Evolutionary conservation across 2,888 invertebrate species (phyloP), one percentile per base, ranked within the genome.

Genomic region (Xylophagus ater): DNA sequence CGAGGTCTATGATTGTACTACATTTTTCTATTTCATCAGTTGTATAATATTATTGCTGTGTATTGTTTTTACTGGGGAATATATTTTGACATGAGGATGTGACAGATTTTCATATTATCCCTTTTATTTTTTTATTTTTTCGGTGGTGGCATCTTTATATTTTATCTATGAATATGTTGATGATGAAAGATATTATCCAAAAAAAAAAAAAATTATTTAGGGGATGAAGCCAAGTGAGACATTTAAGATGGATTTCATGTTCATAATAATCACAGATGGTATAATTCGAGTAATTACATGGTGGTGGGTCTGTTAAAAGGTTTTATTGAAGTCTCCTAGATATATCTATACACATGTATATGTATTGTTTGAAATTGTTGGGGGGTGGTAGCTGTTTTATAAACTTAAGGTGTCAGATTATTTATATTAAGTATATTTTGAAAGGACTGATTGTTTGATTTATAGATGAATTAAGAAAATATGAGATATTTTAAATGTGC

Each of bases 241-340:
- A 42, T 45, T 47, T 47, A 47, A 47, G 45, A 47, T 47, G 47
- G 37, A 45, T 45, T 43, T 47, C 43, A 36, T 47, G 45, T 43
- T 37, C 34, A 12, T 59, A 63, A 61, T 63, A 63, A 61, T 61
- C 63, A 62, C 62, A 62, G 62, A 62, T 62, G 62, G 62, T 58
- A 56, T 63, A 62, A 62, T 62, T 62, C 61, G 55, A 60, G 60
- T 62, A 62, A 62, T 62, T 62, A 61, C 60, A 59, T 56, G 52
- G 54, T 41, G 28, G 31, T 33, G 20, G 10, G 21, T 33, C 13
- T 29, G 13, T 4, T 9, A 6, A 26, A 26, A 15, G 29, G 29
- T n/a, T n/a, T n/a, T n/a, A n/a, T n/a, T n/a, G n/a, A n/a, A n/a
- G n/a, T n/a, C n/a, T n/a, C n/a, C n/a, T n/a, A n/a, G n/a, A n/a